Percentiles rank a stretch among this genome's conserved stretches.
Conservation (phyloP, 2,888 invertebrate genomes). For the Rhamphomyia laevipes region DNA sequence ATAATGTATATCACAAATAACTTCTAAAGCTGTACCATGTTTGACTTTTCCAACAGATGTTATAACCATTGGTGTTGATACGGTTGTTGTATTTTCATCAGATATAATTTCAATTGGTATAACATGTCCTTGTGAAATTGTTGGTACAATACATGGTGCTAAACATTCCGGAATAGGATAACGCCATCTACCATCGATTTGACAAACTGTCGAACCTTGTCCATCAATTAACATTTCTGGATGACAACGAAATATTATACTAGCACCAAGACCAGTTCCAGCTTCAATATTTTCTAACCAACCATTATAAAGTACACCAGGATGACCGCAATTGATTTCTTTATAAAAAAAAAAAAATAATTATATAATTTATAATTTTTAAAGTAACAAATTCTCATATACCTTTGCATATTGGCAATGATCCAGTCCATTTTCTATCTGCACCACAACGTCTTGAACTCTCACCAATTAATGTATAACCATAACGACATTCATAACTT, state of each 20-base stretch:
- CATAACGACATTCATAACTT: conserved; percentile 91
- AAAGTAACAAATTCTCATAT: conserved; percentile 1
- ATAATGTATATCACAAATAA: conserved; percentile 75
- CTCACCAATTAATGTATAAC: conserved; percentile 82
- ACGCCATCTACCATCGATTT: conserved; percentile 90
- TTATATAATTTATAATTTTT: background rate
- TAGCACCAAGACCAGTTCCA: conserved; percentile 83
- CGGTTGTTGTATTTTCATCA: conserved; percentile 33
- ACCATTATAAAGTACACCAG: conserved; percentile 89
- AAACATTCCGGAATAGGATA: conserved; percentile 80
- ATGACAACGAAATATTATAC: conserved; percentile 85
- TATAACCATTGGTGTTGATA: conserved; percentile 23
- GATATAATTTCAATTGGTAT: conserved; percentile 43
- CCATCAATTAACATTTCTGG: conserved; percentile 86
- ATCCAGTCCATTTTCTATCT: conserved; percentile 89
- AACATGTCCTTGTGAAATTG: conserved; percentile 66
- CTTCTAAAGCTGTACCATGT: conserved; percentile 59
- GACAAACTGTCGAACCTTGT: conserved; percentile 80
- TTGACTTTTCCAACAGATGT: conserved; percentile 46
- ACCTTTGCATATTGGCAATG: conserved; percentile 89
- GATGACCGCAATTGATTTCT: conserved; percentile 96
- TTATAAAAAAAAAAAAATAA: conserved; percentile 17
- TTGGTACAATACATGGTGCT: conserved; percentile 91
- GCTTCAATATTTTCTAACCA: conserved; percentile 85
- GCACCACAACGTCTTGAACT: conserved; percentile 85